phyloP scores from a whole-genome alignment of 1,140 invertebrate genomes.

The Neotoxoptera formosana region DNA sequence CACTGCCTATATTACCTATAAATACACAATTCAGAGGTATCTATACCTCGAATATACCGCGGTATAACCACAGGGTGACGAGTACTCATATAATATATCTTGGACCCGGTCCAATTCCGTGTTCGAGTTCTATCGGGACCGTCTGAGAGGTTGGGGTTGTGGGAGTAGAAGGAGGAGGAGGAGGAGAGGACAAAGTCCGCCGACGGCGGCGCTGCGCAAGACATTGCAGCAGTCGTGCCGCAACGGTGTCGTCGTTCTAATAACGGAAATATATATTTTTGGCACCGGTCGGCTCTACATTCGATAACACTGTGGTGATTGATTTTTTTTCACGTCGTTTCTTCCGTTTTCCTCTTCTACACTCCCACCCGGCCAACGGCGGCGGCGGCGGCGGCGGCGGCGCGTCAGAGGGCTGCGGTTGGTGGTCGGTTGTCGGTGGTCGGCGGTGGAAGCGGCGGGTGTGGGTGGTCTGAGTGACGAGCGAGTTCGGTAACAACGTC shows the following conservation, averaged over 20 bases:
- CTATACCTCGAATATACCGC: not conserved
- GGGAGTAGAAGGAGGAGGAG: not conserved
- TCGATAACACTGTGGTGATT: not conserved
- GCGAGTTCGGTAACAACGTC: not conserved
- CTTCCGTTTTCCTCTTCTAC: not conserved
- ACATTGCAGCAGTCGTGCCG: not conserved
- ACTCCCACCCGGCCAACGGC: too few relatives aligned
- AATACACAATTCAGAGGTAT: not conserved
- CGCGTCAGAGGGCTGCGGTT: not conserved
- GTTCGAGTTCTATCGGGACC: not conserved
- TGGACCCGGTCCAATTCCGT: not conserved
- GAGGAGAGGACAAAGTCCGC: not conserved
- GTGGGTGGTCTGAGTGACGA: not conserved
- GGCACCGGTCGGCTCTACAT: conserved; percentile 9
- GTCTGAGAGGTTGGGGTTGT: too few relatives aligned
- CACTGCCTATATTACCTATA: not conserved
- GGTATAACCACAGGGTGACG: not conserved
- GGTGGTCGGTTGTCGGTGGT: too few relatives aligned
- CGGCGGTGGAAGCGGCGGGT: too few relatives aligned
- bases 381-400: too few relatives aligned
- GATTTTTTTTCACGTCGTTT: not conserved
- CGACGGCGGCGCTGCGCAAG: not conserved
- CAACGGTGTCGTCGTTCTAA: conserved; percentile 8
- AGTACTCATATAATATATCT: not conserved
- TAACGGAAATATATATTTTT: conserved; percentile 27